Evolutionary conservation across 2,113 vertebrate species (phyloP).

Genomic region (Pelodiscus sinensis): DNA sequence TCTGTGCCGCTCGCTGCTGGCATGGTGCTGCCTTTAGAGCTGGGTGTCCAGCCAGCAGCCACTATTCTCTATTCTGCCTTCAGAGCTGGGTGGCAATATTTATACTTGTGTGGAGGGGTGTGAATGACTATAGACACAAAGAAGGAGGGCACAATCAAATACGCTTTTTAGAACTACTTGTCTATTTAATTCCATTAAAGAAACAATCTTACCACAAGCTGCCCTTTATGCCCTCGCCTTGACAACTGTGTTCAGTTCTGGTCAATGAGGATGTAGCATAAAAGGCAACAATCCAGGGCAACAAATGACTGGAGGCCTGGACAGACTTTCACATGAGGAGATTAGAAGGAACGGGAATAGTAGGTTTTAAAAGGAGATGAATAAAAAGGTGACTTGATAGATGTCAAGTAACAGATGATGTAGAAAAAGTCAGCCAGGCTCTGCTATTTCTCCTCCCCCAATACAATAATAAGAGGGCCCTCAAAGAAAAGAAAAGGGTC

Average conservation of each 20-base stretch:
- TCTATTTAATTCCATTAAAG: background rate
- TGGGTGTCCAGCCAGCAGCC: no score
- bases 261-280: rapidly evolving
- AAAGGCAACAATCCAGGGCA: background rate
- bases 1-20: no score
- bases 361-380: background rate
- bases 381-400: background rate
- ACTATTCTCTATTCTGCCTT: no score
- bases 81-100: no score
- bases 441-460: background rate
- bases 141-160: no score
- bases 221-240: rapidly evolving
- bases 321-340: background rate
- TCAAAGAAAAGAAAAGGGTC: background rate
- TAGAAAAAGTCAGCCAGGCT: background rate
- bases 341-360: background rate
- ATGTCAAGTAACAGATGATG: background rate
- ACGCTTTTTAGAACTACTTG: no score
- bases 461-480: background rate
- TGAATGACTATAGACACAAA: no score
- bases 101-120: no score
- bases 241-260: background rate
- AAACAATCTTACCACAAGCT: background rate
- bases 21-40: no score
- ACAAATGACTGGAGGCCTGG: background rate